phyloP scores from a whole-genome alignment of 1,140 invertebrate species.

The Hypothenemus hampei region DNA sequence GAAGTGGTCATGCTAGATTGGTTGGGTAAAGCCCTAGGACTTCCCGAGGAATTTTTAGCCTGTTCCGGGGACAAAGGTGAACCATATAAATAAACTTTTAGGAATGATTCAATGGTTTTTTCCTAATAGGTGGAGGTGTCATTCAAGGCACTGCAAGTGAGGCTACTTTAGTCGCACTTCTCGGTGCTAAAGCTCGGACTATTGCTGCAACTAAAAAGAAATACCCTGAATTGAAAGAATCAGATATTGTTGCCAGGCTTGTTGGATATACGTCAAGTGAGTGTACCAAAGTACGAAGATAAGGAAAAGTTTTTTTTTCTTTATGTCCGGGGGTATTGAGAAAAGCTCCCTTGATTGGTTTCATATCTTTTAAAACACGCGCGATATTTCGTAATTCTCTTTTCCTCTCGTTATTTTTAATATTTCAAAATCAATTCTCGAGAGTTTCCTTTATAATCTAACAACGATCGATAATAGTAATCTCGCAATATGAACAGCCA shows the following conservation, averaged over 20 bases:
- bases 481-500: too few species aligned
- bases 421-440: too few species aligned
- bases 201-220: constrained; percentile 65
- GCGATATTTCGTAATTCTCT: too few species aligned
- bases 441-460: too few species aligned
- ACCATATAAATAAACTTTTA: not conserved
- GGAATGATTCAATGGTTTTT: too few species aligned
- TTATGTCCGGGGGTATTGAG: too few species aligned
- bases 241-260: constrained; percentile 79
- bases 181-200: constrained; percentile 81
- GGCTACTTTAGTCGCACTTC: constrained; percentile 77
- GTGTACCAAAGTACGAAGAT: too few species aligned
- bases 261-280: constrained; percentile 79
- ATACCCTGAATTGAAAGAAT: constrained; percentile 74
- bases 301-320: too few species aligned
- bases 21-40: constrained; percentile 89
- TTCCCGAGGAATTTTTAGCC: constrained; percentile 85
- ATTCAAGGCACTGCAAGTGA: constrained; percentile 89
- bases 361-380: too few species aligned
- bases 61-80: constrained; percentile 63
- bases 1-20: constrained; percentile 97
- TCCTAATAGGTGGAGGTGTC: constrained; percentile 72
- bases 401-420: too few species aligned
- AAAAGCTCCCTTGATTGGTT: too few species aligned
- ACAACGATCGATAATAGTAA: too few species aligned